Conservation (phyloP, 30 jellyfish, hydroid and myxozoan species). For the Cassiopea andromeda region DNA sequence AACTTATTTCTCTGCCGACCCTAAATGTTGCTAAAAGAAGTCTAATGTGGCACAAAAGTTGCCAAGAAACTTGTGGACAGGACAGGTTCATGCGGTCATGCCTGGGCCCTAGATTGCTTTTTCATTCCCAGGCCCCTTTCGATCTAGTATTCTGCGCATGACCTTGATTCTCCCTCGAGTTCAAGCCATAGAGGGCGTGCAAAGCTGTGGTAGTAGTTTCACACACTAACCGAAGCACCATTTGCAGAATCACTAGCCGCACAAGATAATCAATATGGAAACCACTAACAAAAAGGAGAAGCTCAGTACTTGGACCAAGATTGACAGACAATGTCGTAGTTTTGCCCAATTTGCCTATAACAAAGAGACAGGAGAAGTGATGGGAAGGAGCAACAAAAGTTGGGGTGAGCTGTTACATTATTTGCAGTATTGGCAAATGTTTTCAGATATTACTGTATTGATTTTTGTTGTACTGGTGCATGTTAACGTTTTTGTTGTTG, state of each 20-base stretch:
- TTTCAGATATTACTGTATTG: too few relatives aligned
- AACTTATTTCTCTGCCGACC: too few relatives aligned
- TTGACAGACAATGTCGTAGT: constrained; percentile 71
- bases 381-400: constrained; percentile 95
- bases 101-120: neutral
- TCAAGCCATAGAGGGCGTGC: too few relatives aligned
- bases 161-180: too few relatives aligned
- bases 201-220: too few relatives aligned
- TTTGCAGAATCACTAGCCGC: neutral
- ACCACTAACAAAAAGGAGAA: constrained; percentile 25
- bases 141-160: constrained; percentile 18
- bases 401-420: constrained; percentile 83
- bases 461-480: too few relatives aligned
- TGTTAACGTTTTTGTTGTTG: neutral
- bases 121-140: constrained; percentile 18
- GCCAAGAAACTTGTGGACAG: too few relatives aligned
- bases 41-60: too few relatives aligned
- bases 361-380: constrained; percentile 80
- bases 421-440: neutral
- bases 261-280: constrained; percentile 46
- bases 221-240: too few relatives aligned
- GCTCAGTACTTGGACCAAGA: constrained; percentile 58
- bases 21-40: too few relatives aligned
- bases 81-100: too few relatives aligned
- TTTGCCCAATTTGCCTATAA: constrained; percentile 87